Evolutionary conservation across 1,140 invertebrate species (phyloP).

Genomic region (Oryzaephilus surinamensis): DNA sequence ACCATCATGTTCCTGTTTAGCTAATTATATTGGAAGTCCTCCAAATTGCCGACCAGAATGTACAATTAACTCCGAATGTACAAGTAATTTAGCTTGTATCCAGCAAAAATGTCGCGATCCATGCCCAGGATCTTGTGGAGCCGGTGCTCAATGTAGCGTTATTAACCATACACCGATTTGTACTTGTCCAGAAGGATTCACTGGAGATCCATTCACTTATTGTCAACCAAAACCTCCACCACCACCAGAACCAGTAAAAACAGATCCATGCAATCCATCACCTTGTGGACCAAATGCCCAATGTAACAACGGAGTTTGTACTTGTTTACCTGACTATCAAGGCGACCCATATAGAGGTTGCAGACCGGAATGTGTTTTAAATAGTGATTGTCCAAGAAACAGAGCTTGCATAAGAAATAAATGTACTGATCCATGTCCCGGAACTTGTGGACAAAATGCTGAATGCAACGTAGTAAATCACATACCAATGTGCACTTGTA

Average conservation of each 20-base stretch:
- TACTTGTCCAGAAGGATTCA: slow-evolving; percentile 52
- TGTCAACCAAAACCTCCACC: slow-evolving; percentile 40
- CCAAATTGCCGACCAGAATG: slow-evolving; percentile 61
- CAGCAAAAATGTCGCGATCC: slow-evolving; percentile 55
- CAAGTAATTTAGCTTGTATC: slow-evolving; percentile 48
- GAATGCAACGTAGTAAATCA: slow-evolving; percentile 68
- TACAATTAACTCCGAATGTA: slow-evolving; percentile 51
- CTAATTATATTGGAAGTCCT: slow-evolving; percentile 54
- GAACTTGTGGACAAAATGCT: slow-evolving; percentile 57
- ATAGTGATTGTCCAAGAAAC: slow-evolving; percentile 59
- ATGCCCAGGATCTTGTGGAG: slow-evolving; percentile 57
- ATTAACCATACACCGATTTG: slow-evolving; percentile 53
- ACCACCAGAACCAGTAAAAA: slow-evolving; percentile 17
- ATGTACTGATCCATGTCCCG: slow-evolving; percentile 59
- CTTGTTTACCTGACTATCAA: slow-evolving; percentile 48
- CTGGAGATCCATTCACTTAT: slow-evolving; percentile 57
- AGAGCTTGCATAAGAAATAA: slow-evolving; percentile 61
- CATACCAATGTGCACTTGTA: slow-evolving; percentile 57
- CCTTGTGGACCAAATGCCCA: slow-evolving; percentile 53
- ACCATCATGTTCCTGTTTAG: slow-evolving; percentile 52
- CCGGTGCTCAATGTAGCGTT: slow-evolving; percentile 47
- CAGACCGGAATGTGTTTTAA: slow-evolving; percentile 67
- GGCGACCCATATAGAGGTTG: slow-evolving; percentile 57
- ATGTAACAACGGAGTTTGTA: slow-evolving; percentile 44
- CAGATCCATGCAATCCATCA: slow-evolving; percentile 39